Evolutionary conservation across 2,888 invertebrate genomes (phyloP).

Genomic region (Melikaiella ostensackeni): DNA sequence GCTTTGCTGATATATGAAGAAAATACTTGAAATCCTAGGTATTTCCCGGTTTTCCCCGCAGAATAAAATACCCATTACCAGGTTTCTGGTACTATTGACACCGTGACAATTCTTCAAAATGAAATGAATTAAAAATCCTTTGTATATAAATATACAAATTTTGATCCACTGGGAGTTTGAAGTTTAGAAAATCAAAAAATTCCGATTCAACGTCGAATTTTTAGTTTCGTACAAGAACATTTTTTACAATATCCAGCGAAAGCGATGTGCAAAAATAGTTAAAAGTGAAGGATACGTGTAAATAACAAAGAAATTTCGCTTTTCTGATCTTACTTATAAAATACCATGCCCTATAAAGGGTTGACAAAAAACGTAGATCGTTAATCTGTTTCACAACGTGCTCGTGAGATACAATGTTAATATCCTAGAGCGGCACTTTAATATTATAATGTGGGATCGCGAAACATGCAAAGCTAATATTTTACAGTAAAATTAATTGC

Average conservation of each 20-base stretch:
- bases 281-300: slow-evolving; percentile 24
- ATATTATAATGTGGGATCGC: slow-evolving; percentile 63
- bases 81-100: no score
- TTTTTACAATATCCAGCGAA: slow-evolving; percentile 33
- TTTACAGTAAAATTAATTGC: slow-evolving; percentile 54
- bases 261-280: slow-evolving; percentile 33
- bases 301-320: slow-evolving; percentile 18
- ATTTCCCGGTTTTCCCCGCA: no score
- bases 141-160: background rate
- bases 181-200: background rate
- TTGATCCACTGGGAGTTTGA: background rate
- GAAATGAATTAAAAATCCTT: background rate
- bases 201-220: background rate
- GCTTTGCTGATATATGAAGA: no score
- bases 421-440: slow-evolving; percentile 62
- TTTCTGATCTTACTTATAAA: slow-evolving; percentile 15
- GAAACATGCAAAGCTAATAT: slow-evolving; percentile 45
- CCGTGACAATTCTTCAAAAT: no score
- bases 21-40: no score
- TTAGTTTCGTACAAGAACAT: slow-evolving; percentile 6
- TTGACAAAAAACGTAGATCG: slow-evolving; percentile 26
- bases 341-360: slow-evolving; percentile 38
- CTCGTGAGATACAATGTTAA: slow-evolving; percentile 65
- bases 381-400: slow-evolving; percentile 57
- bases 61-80: no score